phyloP scores from a whole-genome alignment of 2,113 vertebrate species.

The Pycnonotus jocosus region DNA sequence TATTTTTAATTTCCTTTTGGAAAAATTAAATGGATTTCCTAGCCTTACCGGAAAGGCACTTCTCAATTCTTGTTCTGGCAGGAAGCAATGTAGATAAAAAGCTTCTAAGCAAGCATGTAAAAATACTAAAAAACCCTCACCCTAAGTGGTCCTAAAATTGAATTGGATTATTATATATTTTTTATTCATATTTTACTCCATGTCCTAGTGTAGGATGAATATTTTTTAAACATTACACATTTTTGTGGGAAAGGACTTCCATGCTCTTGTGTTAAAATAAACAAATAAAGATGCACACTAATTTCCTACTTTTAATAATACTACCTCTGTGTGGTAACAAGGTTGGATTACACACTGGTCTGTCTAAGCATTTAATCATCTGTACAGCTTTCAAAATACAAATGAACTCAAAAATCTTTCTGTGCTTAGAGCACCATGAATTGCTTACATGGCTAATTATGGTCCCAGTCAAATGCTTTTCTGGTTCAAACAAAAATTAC shows the following conservation, averaged over 20 bases:
- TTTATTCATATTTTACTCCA: neutral
- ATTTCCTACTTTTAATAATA: neutral
- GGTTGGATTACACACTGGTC: neutral
- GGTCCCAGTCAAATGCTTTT: neutral
- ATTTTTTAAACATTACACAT: neutral
- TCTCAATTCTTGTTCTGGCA: neutral
- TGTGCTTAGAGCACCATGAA: neutral
- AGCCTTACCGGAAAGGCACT: neutral
- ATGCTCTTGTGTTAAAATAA: neutral
- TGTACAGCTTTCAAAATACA: neutral
- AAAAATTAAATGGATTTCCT: neutral
- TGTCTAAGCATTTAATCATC: neutral
- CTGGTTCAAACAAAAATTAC: neutral
- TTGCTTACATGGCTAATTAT: neutral
- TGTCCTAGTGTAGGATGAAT: neutral
- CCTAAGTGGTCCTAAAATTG: neutral
- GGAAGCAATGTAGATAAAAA: neutral
- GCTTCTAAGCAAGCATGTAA: neutral
- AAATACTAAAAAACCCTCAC: neutral
- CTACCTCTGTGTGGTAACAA: neutral
- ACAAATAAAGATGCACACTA: neutral
- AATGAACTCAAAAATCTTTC: neutral
- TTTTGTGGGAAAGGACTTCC: neutral
- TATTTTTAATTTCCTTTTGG: slow-evolving; percentile 15
- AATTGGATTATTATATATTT: neutral